Evolutionary conservation across 2,888 invertebrate genomes (phyloP).

Genomic region (Cremastobaeus sp.): DNA sequence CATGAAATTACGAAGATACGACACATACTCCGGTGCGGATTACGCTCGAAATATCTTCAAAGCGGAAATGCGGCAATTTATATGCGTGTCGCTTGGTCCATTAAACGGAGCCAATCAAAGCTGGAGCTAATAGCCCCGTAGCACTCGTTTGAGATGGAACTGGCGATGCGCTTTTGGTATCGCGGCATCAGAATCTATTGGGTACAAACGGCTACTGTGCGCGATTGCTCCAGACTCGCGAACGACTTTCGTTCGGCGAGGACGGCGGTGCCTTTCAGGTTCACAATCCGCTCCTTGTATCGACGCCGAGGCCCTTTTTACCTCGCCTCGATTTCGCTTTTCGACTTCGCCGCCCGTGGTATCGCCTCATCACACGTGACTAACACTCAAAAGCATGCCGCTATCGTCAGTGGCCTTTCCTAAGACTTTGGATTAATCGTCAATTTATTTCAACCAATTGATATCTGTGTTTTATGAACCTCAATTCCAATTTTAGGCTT

Average conservation of each 20-base stretch:
- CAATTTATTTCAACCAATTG: slow-evolving; percentile 49
- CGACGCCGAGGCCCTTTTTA: slow-evolving; percentile 70
- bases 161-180: slow-evolving; percentile 71
- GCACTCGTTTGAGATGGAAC: slow-evolving; percentile 69
- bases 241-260: slow-evolving; percentile 60
- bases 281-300: slow-evolving; percentile 78
- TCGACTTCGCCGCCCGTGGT: slow-evolving; percentile 72
- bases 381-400: slow-evolving; percentile 61
- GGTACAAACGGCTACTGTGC: slow-evolving; percentile 74
- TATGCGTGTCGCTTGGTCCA: slow-evolving; percentile 76
- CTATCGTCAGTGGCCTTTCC: slow-evolving; percentile 63
- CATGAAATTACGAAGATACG: slow-evolving; percentile 61
- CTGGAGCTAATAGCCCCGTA: slow-evolving; percentile 74
- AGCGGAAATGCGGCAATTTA: slow-evolving; percentile 76
- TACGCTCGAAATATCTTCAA: slow-evolving; percentile 72
- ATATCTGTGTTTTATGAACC: no score
- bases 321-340: slow-evolving; percentile 69
- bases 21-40: slow-evolving; percentile 59
- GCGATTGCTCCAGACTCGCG: slow-evolving; percentile 62
- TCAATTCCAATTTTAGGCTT: no score
- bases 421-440: slow-evolving; percentile 47
- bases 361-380: slow-evolving; percentile 74
- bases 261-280: slow-evolving; percentile 71
- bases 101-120: slow-evolving; percentile 77
- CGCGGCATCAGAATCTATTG: slow-evolving; percentile 76